These are phyloP conservation scores for Botia almorhae DNA, from an alignment of 2,797 vertebrate genomes.

Conservation along the genomic window DNA sequence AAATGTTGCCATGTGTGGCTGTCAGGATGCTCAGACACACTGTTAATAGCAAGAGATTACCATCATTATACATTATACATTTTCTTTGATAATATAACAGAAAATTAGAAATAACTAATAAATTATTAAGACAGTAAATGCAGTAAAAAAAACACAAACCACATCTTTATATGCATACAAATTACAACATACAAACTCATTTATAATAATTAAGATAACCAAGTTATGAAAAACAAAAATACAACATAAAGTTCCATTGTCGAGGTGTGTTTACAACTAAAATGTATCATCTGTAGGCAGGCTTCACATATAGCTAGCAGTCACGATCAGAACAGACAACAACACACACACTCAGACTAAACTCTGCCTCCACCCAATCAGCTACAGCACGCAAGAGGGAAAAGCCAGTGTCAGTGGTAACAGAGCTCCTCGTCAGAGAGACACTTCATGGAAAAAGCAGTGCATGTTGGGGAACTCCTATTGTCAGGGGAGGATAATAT, in stretches of 20 bases:
- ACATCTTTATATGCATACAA: too few relatives aligned
- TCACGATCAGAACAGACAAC: conserved; percentile 4
- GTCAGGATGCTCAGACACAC: too few relatives aligned
- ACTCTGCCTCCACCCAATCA: conserved; percentile 25
- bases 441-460: conserved; percentile 60
- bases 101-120: too few relatives aligned
- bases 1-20: too few relatives aligned
- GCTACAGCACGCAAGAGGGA: conserved; percentile 3
- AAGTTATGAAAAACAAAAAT: not conserved
- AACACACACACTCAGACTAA: not conserved
- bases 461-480: conserved; percentile 53
- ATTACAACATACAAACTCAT: too few relatives aligned
- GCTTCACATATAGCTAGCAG: conserved; percentile 9
- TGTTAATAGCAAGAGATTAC: too few relatives aligned
- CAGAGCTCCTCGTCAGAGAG: conserved; percentile 54
- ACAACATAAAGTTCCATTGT: conserved; percentile 5
- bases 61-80: too few relatives aligned
- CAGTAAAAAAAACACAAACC: too few relatives aligned
- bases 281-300: not conserved
- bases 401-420: conserved; percentile 48
- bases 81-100: too few relatives aligned
- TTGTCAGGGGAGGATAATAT: conserved; percentile 54
- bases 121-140: too few relatives aligned
- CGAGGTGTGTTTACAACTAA: conserved; percentile 10
- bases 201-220: too few relatives aligned